A percentile compares a stretch with the other conserved stretches of the same genome.
These are phyloP conservation scores for Pomatostomus ruficeps DNA, from an alignment of 2,113 vertebrate genomes.

Conservation along the genomic window DNA sequence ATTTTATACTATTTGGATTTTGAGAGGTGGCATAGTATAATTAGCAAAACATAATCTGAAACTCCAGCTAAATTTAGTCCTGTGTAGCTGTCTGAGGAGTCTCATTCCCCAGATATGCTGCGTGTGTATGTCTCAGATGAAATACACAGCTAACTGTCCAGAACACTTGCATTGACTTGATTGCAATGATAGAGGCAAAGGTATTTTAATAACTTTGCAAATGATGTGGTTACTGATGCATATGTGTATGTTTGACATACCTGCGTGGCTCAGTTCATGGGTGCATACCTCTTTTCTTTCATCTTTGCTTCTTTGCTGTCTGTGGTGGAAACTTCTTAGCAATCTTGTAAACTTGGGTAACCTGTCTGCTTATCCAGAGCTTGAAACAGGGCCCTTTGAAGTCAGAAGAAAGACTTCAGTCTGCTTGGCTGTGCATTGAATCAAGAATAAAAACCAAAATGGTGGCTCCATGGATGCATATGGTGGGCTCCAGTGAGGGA, in stretches of 20 bases:
- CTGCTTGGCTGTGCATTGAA: neutral
- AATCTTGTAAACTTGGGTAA: neutral
- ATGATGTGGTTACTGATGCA: neutral
- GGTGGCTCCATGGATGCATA: neutral
- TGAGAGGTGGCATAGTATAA: neutral
- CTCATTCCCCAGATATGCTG: neutral
- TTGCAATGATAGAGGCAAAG: neutral
- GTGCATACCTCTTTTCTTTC: neutral
- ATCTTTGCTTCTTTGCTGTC: constrained; percentile 17
- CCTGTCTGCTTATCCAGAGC: neutral
- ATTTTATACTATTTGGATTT: neutral
- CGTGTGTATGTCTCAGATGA: neutral
- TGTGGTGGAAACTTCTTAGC: neutral
- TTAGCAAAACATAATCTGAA: neutral
- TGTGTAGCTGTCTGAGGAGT: neutral
- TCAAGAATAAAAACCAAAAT: neutral
- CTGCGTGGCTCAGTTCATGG: neutral
- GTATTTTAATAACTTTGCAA: constrained; percentile 23
- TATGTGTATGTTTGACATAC: neutral
- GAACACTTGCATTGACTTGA: neutral
- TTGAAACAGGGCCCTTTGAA: neutral
- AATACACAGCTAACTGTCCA: neutral
- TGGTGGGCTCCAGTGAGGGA: neutral
- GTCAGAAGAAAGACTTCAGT: neutral
- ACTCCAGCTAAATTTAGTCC: neutral